Base-by-base conservation (phyloP, 2,797 vertebrate species). In the Falco peregrinus region DNA sequence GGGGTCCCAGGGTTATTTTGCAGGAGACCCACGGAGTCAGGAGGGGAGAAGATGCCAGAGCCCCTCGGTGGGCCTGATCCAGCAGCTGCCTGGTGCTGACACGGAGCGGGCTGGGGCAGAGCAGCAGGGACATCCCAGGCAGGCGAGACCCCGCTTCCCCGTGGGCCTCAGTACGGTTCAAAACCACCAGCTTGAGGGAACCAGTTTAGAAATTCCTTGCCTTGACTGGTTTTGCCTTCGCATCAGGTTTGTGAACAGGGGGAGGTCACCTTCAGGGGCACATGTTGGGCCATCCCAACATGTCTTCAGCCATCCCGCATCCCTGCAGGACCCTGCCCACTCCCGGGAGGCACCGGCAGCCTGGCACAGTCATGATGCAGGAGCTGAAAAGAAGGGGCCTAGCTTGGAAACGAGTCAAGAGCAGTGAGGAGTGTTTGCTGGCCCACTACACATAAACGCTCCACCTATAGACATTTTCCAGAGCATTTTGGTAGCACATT, bases 291-390 rank as follows among this genome's bases (percentile, higher is more conserved):
- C 37, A 39, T 39, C 37, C 37, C 37, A 39, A 39, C 37, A 39
- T 1, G 2, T 3, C 37, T 12, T 43, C 10, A 9, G 47, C 2
- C 13, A 4, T 5, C 47, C 41, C 2, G 0, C 12, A 2, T 37
- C 54, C 78, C 76, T 7, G 3, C 3, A 5, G 85, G 54, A 33
- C 28, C 1, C 24, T 18, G 48, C 69, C 74, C 8, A 14, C 39
- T 3, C 24, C 29, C 0, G 7, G 39, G 59, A 3, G 26, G 11
- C 47, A 0, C 45, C 13, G 7, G 47, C 6, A 8, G n/a, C 24
- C 31, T 0, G 0, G 67, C 81, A 13, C 0, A 2, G 6, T 25
- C 22, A 10, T 4, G 0, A 19, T 3, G 0, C 2, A 29, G 48
- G 57, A 63, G 61, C 78, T 45, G 43, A 15, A 35, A 43, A 57